Evolutionary conservation across 2,888 invertebrate genomes (phyloP).

Genomic region (Bugula neritina): DNA sequence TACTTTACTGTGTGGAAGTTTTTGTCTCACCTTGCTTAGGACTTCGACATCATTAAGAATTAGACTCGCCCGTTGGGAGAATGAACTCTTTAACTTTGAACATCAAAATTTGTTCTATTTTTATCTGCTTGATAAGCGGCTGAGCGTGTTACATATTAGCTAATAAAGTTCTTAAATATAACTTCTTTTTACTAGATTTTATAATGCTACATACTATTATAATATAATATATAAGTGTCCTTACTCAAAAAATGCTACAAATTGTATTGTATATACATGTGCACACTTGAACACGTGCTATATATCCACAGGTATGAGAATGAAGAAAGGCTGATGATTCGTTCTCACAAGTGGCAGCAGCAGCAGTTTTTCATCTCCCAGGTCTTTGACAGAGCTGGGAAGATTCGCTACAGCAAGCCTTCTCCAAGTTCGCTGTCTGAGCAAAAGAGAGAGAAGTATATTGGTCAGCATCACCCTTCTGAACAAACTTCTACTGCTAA

Average conservation of each 20-base stretch:
- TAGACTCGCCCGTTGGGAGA: too few relatives aligned
- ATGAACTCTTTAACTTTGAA: too few relatives aligned
- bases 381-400: neutral
- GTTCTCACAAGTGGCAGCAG: neutral
- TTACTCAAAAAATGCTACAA: neutral
- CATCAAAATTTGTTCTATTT: too few relatives aligned
- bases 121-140: too few relatives aligned
- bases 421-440: neutral
- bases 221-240: neutral
- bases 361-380: conserved; percentile 12
- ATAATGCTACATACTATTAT: too few relatives aligned
- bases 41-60: too few relatives aligned
- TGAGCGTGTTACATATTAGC: too few relatives aligned
- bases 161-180: too few relatives aligned
- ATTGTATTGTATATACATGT: neutral
- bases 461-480: neutral
- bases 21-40: too few relatives aligned
- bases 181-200: too few relatives aligned
- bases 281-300: neutral
- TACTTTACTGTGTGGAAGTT: too few relatives aligned
- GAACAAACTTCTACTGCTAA: neutral
- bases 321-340: neutral
- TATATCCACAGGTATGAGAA: neutral
- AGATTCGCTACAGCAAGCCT: neutral
- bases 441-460: neutral